Base-by-base conservation (phyloP, 2,888 invertebrate species). In the Cerastis leucographa region DNA sequence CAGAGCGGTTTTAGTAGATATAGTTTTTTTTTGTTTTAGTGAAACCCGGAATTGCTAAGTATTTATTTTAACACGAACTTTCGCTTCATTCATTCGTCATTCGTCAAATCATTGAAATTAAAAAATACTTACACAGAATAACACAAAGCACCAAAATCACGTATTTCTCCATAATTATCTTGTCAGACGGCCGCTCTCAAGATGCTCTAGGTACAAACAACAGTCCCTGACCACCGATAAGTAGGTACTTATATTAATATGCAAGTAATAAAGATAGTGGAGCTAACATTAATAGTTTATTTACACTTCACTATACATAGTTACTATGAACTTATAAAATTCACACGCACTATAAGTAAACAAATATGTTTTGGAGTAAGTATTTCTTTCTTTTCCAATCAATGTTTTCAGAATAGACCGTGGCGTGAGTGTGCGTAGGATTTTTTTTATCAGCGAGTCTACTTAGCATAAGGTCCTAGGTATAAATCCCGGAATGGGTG, bases 101-200 rank as follows among this genome's bases (percentile, higher is more conserved):
- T 25, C n/a, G n/a, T n/a, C n/a, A n/a, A 56, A 25, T 35, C 35
- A 29, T 22, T 44, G 0, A 35, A 8, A 35, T 7, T 19, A 62
- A 68, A 12, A 12, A 62, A 66, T 74, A 90, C 91, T 91, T 86
- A 91, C 91, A 77, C 11, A 89, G 54, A 42, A 87, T n/a, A 49
- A 81, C 19, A 74, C 83, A 77, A 8, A 89, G n/a, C 35, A 88
- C 80, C 64, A 88, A 29, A 25, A 77, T 61, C 46, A 74, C 78
- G 80, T 81, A 86, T 71, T 78, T 81, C 71, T 80, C 80, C 91
- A 91, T 81, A 25, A 56, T 71, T 88, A 64, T 74, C 61, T 75
- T 51, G 54, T 40, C 51, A 65, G 66, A 42, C 64, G 67, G 67
- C 70, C 61, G 75, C 79, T 80, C 81, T 8, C 62, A n/a, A 77